These are phyloP conservation scores for Hymenochirus boettgeri DNA, from an alignment of 2,113 vertebrate genomes.

Conservation along the genomic window DNA sequence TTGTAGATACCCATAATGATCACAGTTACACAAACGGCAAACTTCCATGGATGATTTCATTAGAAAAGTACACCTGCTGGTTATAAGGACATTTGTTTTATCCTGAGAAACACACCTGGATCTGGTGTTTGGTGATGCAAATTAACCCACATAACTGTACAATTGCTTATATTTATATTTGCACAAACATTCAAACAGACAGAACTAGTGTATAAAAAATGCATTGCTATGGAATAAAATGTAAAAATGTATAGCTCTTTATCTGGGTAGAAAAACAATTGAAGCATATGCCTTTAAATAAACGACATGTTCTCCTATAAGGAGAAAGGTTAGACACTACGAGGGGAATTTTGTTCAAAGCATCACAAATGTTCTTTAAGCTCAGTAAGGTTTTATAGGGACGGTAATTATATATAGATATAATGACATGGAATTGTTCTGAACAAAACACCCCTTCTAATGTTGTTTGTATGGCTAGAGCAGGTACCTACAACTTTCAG, in stretches of 20 bases:
- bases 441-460: not conserved
- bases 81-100: not conserved
- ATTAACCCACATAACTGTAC: slow-evolving; percentile 2
- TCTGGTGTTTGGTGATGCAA: not conserved
- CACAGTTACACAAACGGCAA: too few relatives aligned
- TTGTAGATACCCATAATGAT: too few relatives aligned
- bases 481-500: not conserved
- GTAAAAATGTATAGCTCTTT: slow-evolving; percentile 9
- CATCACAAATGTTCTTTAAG: not conserved
- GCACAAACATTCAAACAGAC: not conserved
- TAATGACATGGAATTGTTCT: not conserved
- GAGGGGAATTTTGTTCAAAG: slow-evolving; percentile 1
- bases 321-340: slow-evolving; percentile 14
- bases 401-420: not conserved
- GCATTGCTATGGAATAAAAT: slow-evolving; percentile 21
- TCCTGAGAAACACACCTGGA: too few relatives aligned
- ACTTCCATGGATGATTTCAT: too few relatives aligned
- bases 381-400: not conserved
- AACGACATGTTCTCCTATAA: slow-evolving; percentile 30
- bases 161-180: not conserved
- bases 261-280: slow-evolving; percentile 25
- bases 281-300: slow-evolving; percentile 2
- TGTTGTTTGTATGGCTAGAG: not conserved
- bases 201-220: slow-evolving; percentile 10
- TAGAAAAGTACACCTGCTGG: not conserved